Evolutionary conservation across 2,797 vertebrate genomes (phyloP).

Genomic region (Harpagifer antarcticus): DNA sequence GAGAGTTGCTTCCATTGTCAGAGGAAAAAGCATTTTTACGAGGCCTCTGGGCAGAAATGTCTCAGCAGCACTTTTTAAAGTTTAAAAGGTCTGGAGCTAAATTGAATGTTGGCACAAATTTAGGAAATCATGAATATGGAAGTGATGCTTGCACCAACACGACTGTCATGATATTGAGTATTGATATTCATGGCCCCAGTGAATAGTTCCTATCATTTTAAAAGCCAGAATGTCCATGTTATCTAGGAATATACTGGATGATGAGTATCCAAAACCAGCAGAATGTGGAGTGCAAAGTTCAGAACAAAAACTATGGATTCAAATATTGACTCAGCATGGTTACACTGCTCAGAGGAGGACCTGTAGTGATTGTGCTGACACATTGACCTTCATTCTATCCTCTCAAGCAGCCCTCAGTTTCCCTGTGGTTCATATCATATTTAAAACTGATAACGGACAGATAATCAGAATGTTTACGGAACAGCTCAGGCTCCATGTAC

Average conservation of each 20-base stretch:
- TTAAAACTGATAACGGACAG: not conserved
- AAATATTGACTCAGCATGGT: not conserved
- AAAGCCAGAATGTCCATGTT: not conserved
- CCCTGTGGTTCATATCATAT: not conserved
- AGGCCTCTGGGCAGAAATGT: constrained; percentile 52
- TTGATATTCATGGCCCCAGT: constrained; percentile 26
- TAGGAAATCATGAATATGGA: constrained; percentile 60
- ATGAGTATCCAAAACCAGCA: not conserved
- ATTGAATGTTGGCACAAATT: constrained; percentile 53
- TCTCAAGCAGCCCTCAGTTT: not conserved
- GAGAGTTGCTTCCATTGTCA: constrained; percentile 41
- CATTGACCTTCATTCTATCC: not conserved
- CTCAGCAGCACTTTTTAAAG: constrained; percentile 66
- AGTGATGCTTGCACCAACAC: constrained; percentile 1
- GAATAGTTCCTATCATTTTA: constrained; percentile 10
- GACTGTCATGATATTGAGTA: constrained; percentile 8
- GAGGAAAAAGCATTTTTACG: constrained; percentile 59
- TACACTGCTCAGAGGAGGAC: constrained; percentile 1
- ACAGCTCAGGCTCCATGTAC: not conserved
- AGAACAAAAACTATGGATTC: not conserved
- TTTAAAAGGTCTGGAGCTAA: constrained; percentile 57
- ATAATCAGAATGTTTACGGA: not conserved
- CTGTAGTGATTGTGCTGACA: not conserved
- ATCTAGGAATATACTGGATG: not conserved
- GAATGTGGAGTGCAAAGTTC: not conserved